Percentiles rank a stretch among this genome's conserved stretches.
Conservation (phyloP, 2,797 vertebrate species). For the Siniperca undulata region DNA sequence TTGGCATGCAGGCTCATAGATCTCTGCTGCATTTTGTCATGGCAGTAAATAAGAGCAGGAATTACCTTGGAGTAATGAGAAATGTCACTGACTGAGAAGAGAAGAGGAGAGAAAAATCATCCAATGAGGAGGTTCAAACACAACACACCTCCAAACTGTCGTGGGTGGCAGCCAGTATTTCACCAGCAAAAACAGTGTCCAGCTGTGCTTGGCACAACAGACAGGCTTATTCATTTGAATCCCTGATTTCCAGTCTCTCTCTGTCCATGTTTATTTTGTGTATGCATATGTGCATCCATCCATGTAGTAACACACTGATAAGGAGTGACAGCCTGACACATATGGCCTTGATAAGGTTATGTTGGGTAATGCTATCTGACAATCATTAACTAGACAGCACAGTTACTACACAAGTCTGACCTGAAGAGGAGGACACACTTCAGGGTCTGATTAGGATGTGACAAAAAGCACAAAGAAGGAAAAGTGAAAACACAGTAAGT, state of each 20-base stretch:
- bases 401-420: conserved; percentile 43
- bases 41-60: conserved; percentile 53
- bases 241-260: conserved; percentile 30
- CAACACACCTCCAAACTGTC: conserved; percentile 23
- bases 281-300: conserved; percentile 53
- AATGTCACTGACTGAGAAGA: conserved; percentile 52
- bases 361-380: conserved; percentile 63
- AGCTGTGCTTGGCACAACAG: conserved; percentile 30
- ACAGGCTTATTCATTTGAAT: conserved; percentile 23
- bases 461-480: background rate
- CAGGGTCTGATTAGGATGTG: conserved; percentile 1
- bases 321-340: conserved; percentile 67
- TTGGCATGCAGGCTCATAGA: conserved; percentile 10
- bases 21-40: conserved; percentile 41
- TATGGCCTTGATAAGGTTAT: conserved; percentile 74
- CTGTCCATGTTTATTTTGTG: conserved; percentile 44
- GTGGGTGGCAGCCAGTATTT: conserved; percentile 27
- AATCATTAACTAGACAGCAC: conserved; percentile 57
- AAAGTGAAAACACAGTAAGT: background rate
- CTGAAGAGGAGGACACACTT: conserved; percentile 29
- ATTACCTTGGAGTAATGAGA: conserved; percentile 51
- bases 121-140: conserved; percentile 23
- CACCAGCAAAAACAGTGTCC: conserved; percentile 17
- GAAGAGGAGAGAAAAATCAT: conserved; percentile 19
- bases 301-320: conserved; percentile 60